Base-by-base conservation (phyloP, 2,113 vertebrate species). In the Sander lucioperca region DNA sequence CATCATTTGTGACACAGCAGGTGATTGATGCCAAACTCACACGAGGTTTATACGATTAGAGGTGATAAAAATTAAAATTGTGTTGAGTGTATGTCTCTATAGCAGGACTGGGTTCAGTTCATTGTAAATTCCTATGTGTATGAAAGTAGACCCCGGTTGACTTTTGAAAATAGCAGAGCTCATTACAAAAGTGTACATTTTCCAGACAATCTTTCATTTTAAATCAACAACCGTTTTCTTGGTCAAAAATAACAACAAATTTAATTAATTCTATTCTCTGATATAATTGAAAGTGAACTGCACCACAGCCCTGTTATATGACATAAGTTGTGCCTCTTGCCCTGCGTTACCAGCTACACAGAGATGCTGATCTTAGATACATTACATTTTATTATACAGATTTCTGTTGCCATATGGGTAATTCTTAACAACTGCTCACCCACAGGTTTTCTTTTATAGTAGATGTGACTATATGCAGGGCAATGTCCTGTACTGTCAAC, bases 51-150 rank as follows among this genome's bases (percentile, higher is more conserved):
- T 62, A 58, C 19, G 36, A 36, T 53, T 36, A 53, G 19, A 81
- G 25, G 16, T 50, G 8, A 77, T 16, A 8, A n/a, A n/a, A n/a
- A n/a, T 13, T 6, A 18, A 72, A 51, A 33, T 27, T 11, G 18
- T 80, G 48, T 72, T 51, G 27, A 25, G 50, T 80, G 30, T 69
- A 3, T 67, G 23, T 73, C 19, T 79, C 15, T 61, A 80, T 48
- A 64, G 58, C 67, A 74, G 78, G 39, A 69, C 59, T 71, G 80
- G 50, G 33, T 64, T 63, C 45, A 77, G 76, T 75, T 84, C 50
- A 66, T n/a, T 50, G 13, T 67, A 53, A 21, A 33, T 53, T 43
- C 36, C 25, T 63, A n/a, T 14, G 6, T 45, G 12, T 56, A 62
- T 51, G 25, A 70, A 73, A 71, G 21, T 62, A 54, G 72, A 69